Conservation (phyloP, 1,140 invertebrate genomes). For the Neoseiulus cucumeris region DNA sequence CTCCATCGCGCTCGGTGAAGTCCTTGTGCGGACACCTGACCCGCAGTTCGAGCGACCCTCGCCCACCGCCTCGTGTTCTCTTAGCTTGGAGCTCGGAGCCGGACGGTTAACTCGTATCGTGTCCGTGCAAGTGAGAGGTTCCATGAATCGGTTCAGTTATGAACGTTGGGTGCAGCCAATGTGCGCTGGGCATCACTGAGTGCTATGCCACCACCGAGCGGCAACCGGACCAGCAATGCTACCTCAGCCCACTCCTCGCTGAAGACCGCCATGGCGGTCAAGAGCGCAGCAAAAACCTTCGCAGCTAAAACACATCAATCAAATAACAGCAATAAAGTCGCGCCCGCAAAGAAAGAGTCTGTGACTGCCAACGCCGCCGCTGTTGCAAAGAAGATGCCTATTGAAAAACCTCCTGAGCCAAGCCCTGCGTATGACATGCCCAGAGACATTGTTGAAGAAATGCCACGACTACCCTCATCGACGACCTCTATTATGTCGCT, state of each 20-base stretch:
- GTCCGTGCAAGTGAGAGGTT: no score
- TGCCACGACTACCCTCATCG: background rate
- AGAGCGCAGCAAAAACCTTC: constrained; percentile 2
- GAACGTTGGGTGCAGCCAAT: no score
- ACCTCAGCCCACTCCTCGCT: background rate
- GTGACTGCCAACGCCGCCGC: background rate
- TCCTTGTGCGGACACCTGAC: no score
- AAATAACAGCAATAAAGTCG: background rate
- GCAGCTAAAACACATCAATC: background rate
- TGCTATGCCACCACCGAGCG: constrained; percentile 4
- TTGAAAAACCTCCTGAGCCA: background rate
- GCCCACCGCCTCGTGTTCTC: no score
- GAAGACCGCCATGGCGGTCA: constrained; percentile 5
- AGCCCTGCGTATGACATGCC: background rate
- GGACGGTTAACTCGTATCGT: no score
- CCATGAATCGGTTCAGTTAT: no score
- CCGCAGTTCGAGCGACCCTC: no score
- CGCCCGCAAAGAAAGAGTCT: background rate
- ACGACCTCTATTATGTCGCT: constrained; percentile 5
- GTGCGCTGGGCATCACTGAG: no score
- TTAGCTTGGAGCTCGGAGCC: no score
- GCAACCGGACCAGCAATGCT: background rate
- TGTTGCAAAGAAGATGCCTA: background rate
- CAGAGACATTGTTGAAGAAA: constrained; percentile 3
- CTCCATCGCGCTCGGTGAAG: no score